Evolutionary conservation across 2,888 invertebrate species (phyloP).

Genomic region (Brenthis ino): DNA sequence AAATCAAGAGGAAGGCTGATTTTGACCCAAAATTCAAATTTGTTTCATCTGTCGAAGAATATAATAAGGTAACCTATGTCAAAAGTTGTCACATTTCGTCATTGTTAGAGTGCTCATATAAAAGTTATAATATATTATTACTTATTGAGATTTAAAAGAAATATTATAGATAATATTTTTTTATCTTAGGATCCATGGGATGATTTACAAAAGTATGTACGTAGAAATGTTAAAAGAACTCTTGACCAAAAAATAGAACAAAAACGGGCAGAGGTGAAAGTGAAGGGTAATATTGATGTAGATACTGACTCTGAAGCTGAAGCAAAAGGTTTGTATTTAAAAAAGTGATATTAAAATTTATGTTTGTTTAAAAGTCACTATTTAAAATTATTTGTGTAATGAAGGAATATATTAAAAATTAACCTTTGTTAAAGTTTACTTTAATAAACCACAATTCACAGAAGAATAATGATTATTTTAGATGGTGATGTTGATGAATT

Average conservation of each 20-base stretch:
- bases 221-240: conserved; percentile 89
- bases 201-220: conserved; percentile 89
- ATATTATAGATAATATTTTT: background rate
- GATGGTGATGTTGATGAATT: conserved; percentile 81
- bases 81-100: background rate
- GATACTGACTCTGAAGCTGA: conserved; percentile 79
- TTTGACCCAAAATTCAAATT: conserved; percentile 93
- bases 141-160: background rate
- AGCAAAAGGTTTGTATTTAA: conserved; percentile 41
- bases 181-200: conserved; percentile 87
- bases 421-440: background rate
- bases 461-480: conserved; percentile 34
- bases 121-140: background rate
- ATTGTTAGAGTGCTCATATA: background rate
- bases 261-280: conserved; percentile 72
- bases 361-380: background rate
- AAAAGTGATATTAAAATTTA: background rate
- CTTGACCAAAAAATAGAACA: conserved; percentile 91
- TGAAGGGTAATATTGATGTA: conserved; percentile 70
- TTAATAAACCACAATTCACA: too few relatives aligned
- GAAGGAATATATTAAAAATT: conserved; percentile 6
- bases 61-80: conserved; percentile 81
- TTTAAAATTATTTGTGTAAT: background rate
- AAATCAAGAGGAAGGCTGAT: conserved; percentile 86
- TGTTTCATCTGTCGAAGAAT: conserved; percentile 88